These are phyloP conservation scores for Scylla paramamosain DNA, from an alignment of 1,140 invertebrate species.

Conservation along the genomic window DNA sequence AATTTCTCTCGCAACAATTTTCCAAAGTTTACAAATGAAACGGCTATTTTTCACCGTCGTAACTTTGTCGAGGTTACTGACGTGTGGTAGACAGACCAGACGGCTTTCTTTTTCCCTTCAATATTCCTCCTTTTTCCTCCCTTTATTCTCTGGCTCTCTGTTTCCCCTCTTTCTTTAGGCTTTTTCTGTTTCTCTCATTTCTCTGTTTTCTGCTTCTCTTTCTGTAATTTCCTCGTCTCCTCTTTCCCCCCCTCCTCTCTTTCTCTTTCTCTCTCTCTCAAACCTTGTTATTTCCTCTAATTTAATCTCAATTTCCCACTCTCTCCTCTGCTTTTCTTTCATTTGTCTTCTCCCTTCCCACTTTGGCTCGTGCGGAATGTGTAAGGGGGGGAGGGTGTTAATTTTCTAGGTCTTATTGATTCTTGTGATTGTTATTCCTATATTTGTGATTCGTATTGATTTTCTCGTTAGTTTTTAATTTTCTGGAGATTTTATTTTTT, in stretches of 20 bases:
- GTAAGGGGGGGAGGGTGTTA: no score
- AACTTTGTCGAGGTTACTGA: not conserved
- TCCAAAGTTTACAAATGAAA: not conserved
- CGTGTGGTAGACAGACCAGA: not conserved
- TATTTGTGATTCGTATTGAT: no score
- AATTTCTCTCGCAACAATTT: not conserved
- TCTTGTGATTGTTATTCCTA: no score
- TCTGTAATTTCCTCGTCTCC: not conserved
- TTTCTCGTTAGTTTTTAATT: no score
- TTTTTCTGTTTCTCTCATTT: not conserved
- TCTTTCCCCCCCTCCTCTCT: not conserved
- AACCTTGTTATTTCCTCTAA: not conserved
- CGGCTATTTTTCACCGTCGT: not conserved
- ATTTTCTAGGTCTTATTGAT: no score
- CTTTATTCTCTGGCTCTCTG: not conserved
- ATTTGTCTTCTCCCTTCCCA: no score
- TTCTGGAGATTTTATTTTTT: no score
- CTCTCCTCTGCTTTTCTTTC: not conserved
- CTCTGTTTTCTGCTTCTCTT: not conserved
- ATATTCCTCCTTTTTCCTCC: not conserved
- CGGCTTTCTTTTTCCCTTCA: not conserved
- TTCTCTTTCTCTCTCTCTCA: not conserved
- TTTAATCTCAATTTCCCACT: not conserved
- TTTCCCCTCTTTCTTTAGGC: not conserved
- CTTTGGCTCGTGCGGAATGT: no score